These are phyloP conservation scores for Thinocorus orbignyianus DNA, from an alignment of 2,113 vertebrate species.

Conservation along the genomic window DNA sequence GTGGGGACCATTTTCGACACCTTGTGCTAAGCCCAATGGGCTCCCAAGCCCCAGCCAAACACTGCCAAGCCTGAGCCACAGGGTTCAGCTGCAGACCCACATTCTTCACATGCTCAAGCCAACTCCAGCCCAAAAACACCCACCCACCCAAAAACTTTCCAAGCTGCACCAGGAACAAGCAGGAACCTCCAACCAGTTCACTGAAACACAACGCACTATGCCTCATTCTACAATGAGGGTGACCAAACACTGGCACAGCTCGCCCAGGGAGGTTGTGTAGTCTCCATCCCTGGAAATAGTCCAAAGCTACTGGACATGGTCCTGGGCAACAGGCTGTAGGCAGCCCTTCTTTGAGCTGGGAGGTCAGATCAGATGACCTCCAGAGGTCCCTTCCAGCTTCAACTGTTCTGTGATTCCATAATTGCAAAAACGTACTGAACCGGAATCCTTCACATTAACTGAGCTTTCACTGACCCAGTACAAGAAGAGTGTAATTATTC, in stretches of 20 bases:
- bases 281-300: not conserved
- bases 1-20: rapidly evolving
- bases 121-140: not conserved
- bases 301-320: not conserved
- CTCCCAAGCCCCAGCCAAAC: not conserved
- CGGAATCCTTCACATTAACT: not conserved
- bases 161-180: not conserved
- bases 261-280: not conserved
- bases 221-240: not conserved
- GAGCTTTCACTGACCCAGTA: not conserved
- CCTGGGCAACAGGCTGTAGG: not conserved
- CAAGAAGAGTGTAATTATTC: slow-evolving; percentile 18
- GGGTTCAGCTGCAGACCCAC: not conserved
- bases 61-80: rapidly evolving
- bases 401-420: not conserved
- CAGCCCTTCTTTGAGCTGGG: not conserved
- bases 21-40: not conserved
- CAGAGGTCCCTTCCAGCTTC: not conserved
- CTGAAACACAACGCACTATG: rapidly evolving
- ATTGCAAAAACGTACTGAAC: not conserved
- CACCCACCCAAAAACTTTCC: rapidly evolving
- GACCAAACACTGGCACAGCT: not conserved
- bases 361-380: not conserved
- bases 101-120: rapidly evolving
- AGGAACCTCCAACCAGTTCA: rapidly evolving